Percentiles rank a stretch among this genome's conserved stretches.
Conservation (phyloP, 2,888 invertebrate genomes). For the Archips xylosteana region DNA sequence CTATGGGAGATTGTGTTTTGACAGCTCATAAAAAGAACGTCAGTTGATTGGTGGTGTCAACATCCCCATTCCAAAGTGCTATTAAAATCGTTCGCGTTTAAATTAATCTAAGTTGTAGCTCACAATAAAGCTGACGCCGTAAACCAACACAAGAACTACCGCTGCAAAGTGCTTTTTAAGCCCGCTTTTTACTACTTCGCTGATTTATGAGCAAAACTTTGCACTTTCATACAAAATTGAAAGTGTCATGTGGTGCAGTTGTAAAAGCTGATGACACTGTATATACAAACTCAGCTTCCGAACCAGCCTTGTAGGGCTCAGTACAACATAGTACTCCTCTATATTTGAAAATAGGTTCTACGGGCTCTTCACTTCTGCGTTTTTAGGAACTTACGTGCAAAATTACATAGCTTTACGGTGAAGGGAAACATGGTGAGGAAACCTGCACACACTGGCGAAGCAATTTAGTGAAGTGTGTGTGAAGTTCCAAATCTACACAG, state of each 20-base stretch:
- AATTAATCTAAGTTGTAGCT: conserved; percentile 3
- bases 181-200: conserved; percentile 28
- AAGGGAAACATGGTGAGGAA: no score
- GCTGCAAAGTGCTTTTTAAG: conserved; percentile 31
- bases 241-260: conserved; percentile 22
- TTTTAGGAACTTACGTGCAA: no score
- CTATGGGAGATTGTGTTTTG: no score
- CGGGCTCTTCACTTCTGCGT: no score
- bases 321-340: no score
- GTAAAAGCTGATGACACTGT: conserved; percentile 2
- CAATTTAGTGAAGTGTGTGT: no score
- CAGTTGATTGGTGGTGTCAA: no score
- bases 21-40: no score
- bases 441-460: no score
- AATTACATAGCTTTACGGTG: no score
- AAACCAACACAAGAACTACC: conserved; percentile 18
- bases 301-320: background rate
- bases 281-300: background rate
- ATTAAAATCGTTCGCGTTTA: conserved; percentile 15
- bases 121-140: conserved; percentile 22
- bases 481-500: no score
- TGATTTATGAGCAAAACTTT: conserved; percentile 35
- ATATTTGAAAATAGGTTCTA: no score
- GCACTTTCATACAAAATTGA: conserved; percentile 30
- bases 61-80: background rate